These are phyloP conservation scores for Mythimna albipuncta DNA, from an alignment of 2,888 invertebrate genomes.

Conservation along the genomic window DNA sequence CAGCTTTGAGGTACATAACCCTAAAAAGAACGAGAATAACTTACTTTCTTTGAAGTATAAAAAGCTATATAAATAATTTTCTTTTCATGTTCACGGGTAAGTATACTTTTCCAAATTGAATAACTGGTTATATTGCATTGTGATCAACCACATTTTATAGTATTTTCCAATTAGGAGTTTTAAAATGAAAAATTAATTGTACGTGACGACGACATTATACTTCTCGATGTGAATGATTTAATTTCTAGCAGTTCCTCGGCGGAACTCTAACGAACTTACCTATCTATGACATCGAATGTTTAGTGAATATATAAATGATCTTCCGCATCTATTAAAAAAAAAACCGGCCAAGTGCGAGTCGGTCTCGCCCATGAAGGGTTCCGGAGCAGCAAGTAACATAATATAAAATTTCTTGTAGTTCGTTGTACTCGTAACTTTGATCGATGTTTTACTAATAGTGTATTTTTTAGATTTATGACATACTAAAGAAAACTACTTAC, in stretches of 20 bases:
- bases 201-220: neutral
- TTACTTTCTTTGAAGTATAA: constrained; percentile 17
- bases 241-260: neutral
- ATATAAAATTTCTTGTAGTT: too few relatives aligned
- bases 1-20: too few relatives aligned
- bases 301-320: too few relatives aligned
- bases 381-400: too few relatives aligned
- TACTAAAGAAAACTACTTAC: too few relatives aligned
- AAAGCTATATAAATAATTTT: neutral
- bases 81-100: neutral
- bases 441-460: too few relatives aligned
- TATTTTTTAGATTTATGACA: too few relatives aligned
- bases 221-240: neutral
- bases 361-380: too few relatives aligned
- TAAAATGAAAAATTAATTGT: constrained; percentile 37
- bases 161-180: constrained; percentile 20
- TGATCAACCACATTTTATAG: constrained; percentile 27
- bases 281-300: neutral
- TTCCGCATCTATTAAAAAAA: too few relatives aligned
- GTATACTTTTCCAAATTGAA: neutral
- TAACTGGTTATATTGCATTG: neutral
- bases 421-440: too few relatives aligned
- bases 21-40: neutral
- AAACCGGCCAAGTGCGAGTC: too few relatives aligned
- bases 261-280: too few relatives aligned